These are phyloP conservation scores for Hypanus sabinus DNA, from an alignment of 2,113 vertebrate genomes.

Conservation along the genomic window DNA sequence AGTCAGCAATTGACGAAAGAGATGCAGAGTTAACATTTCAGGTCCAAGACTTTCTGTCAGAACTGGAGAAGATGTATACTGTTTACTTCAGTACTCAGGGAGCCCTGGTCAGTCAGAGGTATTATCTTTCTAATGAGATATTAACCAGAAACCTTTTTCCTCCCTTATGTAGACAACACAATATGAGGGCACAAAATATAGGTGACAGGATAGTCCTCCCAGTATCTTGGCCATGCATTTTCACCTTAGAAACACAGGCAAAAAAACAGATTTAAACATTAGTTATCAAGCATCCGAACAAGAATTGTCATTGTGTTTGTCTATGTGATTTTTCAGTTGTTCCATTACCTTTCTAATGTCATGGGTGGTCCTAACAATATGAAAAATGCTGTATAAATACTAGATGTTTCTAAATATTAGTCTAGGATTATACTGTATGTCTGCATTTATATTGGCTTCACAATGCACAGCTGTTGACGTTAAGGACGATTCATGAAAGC, in stretches of 20 bases:
- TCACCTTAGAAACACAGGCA: not conserved
- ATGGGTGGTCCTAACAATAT: not conserved
- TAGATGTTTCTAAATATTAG: not conserved
- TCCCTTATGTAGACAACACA: not conserved
- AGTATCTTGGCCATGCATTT: not conserved
- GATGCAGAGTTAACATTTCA: no score
- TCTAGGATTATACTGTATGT: not conserved
- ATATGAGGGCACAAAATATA: not conserved
- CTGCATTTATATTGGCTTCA: not conserved
- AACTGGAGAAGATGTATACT: no score
- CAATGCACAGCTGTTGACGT: not conserved
- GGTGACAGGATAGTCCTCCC: not conserved
- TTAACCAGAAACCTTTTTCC: not conserved
- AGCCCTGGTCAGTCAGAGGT: not conserved
- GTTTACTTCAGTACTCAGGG: not conserved
- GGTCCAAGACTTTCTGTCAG: no score
- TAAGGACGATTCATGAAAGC: not conserved
- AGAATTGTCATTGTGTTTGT: not conserved
- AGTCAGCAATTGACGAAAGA: no score
- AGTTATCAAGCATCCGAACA: not conserved
- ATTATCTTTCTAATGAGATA: not conserved
- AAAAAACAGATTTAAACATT: not conserved
- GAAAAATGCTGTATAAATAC: not conserved
- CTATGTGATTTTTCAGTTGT: not conserved
- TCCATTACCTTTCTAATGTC: not conserved